Base-by-base conservation (phyloP, 2,797 vertebrate genomes). In the Scolopax rusticola region DNA sequence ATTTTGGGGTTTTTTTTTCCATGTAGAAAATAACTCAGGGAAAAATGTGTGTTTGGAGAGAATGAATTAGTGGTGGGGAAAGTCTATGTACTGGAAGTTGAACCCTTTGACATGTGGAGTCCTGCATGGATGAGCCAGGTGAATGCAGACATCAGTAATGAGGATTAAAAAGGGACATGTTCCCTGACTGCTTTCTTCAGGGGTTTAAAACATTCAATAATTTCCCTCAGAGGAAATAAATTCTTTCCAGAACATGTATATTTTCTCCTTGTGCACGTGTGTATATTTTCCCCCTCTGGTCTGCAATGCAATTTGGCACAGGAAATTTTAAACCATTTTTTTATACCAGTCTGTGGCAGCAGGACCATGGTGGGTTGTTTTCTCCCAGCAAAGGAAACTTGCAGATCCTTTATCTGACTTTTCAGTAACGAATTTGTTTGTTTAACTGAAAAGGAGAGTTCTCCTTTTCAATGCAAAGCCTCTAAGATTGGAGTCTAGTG, bases 361-460 rank as follows among this genome's bases (percentile, higher is more conserved):
- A 54, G 33, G 13, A 61, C 28, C 33, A 12, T 19, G n/a, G n/a
- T 36, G 25, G 12, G 6, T 4, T 5, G 5, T 47, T 71, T 60
- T 48, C 30, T 78, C 12, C 28, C 15, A 54, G 33, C 2, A 5
- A 5, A 74, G 33, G 41, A 53, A n/a, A n/a, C 25, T 32, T 68
- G 54, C 50, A 78, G 54, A 81, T 50, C 20, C 19, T 76, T 33
- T 48, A 7, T 38, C 28, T 50, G 69, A 19, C 38, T 69, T 91
- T 17, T 41, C 0, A 1, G 53, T 33, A 38, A n/a, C 12, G 4
- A 63, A 28, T 60, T 48, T 2, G 1, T 43, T 76, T 3, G 0
- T 45, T 71, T n/a, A 25, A 50, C 48, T 89, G 71, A 13, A 90
- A 60, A 41, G 7, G 48, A 40, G 48, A 23, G 6, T 27, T 77